Percentiles rank a stretch among this genome's conserved stretches.
Conservation (phyloP, 2,113 vertebrate genomes). For the Panthera tigris region DNA sequence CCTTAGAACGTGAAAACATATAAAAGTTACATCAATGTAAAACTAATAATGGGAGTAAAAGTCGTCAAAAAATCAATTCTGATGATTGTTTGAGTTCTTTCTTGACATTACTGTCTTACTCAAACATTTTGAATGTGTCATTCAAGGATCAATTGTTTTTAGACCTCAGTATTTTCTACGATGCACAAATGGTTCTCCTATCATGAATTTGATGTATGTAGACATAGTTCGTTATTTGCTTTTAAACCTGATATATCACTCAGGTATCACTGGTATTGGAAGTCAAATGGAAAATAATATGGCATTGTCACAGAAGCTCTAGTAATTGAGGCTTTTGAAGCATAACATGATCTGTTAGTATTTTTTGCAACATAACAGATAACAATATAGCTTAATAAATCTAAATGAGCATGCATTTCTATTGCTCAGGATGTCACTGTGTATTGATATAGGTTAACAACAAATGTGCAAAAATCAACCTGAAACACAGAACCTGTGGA, state of each 20-base stretch:
- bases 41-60: constrained; percentile 48
- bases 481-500: not conserved
- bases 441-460: not conserved
- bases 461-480: not conserved
- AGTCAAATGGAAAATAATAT: constrained; percentile 54
- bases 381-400: constrained; percentile 18
- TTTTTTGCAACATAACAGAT: not conserved
- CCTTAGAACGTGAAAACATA: not conserved
- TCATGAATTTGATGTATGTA: constrained; percentile 4
- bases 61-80: constrained; percentile 57
- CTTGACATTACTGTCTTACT: constrained; percentile 12
- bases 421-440: not conserved
- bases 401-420: not conserved
- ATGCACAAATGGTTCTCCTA: not conserved
- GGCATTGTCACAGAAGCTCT: constrained; percentile 46
- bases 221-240: constrained; percentile 31
- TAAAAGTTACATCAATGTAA: constrained; percentile 53
- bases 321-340: constrained; percentile 51
- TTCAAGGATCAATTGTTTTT: constrained; percentile 28
- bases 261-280: constrained; percentile 63
- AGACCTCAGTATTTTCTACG: not conserved
- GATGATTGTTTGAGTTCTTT: constrained; percentile 9
- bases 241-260: constrained; percentile 56
- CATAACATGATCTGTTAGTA: constrained; percentile 10
- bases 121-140: not conserved